Conservation (phyloP, 2,113 vertebrate genomes). For the Oxyruncus cristatus region DNA sequence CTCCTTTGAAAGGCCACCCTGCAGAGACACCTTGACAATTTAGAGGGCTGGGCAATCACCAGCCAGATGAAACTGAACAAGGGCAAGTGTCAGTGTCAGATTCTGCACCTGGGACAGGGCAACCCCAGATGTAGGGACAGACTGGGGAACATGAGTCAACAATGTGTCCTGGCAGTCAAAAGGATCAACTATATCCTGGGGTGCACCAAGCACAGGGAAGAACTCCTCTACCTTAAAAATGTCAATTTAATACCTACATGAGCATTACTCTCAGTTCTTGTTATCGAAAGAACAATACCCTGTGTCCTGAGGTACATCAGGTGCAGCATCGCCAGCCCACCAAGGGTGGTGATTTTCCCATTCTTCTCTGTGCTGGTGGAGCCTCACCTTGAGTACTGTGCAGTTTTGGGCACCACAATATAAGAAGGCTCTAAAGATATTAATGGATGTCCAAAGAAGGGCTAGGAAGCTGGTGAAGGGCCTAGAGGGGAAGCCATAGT, state of each 20-base stretch:
- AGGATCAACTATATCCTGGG: neutral
- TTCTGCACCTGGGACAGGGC: neutral
- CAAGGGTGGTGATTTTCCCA: neutral
- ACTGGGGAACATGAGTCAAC: neutral
- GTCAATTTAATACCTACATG: accelerated
- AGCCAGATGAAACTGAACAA: neutral
- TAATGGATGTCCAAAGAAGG: neutral
- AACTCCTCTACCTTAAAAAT: neutral
- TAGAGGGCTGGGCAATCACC: neutral
- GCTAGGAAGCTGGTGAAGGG: accelerated
- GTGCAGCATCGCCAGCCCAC: accelerated
- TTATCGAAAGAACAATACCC: neutral
- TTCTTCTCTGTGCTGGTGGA: neutral
- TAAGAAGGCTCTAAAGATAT: neutral
- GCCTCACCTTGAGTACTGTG: neutral
- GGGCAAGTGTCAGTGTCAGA: neutral
- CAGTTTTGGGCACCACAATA: neutral
- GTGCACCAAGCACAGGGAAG: neutral
- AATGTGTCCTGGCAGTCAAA: neutral
- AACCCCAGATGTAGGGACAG: neutral
- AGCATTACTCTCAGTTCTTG: neutral
- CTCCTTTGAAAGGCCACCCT: neutral
- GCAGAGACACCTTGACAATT: neutral
- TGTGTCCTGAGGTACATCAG: too few relatives aligned
- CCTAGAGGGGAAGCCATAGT: neutral